These are phyloP conservation scores for Drosophila demipolita DNA, from an alignment of 2,888 invertebrate genomes.

Conservation along the genomic window DNA sequence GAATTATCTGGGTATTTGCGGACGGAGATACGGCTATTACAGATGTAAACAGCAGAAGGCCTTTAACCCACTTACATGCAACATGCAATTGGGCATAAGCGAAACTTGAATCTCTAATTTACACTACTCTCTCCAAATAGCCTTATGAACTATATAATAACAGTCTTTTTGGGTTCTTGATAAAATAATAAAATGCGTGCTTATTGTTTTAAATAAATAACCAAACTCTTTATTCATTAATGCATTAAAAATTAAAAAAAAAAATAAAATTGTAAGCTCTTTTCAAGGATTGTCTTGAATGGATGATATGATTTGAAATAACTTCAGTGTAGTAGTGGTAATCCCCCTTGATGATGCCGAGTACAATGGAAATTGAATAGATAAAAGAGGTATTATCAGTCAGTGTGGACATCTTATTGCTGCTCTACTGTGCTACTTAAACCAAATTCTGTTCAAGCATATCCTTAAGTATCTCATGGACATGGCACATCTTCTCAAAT, in stretches of 20 bases:
- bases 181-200: neutral
- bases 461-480: slow-evolving; percentile 89
- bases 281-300: neutral
- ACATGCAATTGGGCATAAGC: slow-evolving; percentile 9
- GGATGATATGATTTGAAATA: slow-evolving; percentile 1
- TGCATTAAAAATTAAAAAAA: neutral
- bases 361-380: neutral
- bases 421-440: slow-evolving; percentile 21
- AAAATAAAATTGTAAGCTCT: neutral
- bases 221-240: neutral
- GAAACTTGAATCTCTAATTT: slow-evolving; percentile 18
- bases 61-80: slow-evolving; percentile 11
- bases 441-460: slow-evolving; percentile 84
- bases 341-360: neutral
- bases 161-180: neutral
- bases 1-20: slow-evolving; percentile 10
- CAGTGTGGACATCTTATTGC: slow-evolving; percentile 15
- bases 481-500: slow-evolving; percentile 93
- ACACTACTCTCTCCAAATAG: slow-evolving; percentile 1
- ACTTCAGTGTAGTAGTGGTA: neutral
- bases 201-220: neutral
- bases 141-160: slow-evolving; percentile 21
- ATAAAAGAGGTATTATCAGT: neutral
- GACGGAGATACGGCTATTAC: slow-evolving; percentile 7
- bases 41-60: neutral